phyloP scores from a whole-genome alignment of 2,888 invertebrate species.

The Sclerodermus sp. region DNA sequence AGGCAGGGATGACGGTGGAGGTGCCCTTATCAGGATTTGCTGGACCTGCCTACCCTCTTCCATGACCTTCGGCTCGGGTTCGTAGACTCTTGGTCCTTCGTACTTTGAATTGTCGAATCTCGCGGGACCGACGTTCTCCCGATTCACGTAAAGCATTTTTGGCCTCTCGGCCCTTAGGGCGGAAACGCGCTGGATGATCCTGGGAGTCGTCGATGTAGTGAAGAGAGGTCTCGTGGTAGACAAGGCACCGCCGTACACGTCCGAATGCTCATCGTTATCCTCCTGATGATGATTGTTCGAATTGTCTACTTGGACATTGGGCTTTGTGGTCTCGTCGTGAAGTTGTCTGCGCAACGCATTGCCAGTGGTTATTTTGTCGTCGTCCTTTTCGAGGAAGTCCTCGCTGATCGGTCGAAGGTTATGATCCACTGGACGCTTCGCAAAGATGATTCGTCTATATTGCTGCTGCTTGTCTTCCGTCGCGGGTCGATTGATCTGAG shows the following conservation, averaged over 20 bases:
- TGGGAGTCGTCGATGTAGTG: slow-evolving; percentile 66
- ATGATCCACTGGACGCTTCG: slow-evolving; percentile 48
- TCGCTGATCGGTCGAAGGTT: slow-evolving; percentile 52
- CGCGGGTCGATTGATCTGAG: slow-evolving; percentile 47
- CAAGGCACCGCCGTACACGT: slow-evolving; percentile 69
- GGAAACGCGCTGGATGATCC: slow-evolving; percentile 57
- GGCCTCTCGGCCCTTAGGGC: slow-evolving; percentile 40
- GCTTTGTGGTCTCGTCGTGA: slow-evolving; percentile 60
- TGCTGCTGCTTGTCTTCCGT: slow-evolving; percentile 38
- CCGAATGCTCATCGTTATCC: slow-evolving; percentile 67
- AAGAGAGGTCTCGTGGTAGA: slow-evolving; percentile 70
- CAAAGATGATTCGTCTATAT: slow-evolving; percentile 42
- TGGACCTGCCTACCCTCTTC: slow-evolving; percentile 44
- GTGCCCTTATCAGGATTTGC: slow-evolving; percentile 38
- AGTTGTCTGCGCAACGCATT: slow-evolving; percentile 68
- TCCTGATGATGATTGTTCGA: slow-evolving; percentile 40
- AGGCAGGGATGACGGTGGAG: slow-evolving; percentile 17
- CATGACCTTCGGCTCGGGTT: slow-evolving; percentile 38
- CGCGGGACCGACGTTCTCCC: slow-evolving; percentile 42
- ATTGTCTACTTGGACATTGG: slow-evolving; percentile 60
- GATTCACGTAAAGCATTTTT: slow-evolving; percentile 36
- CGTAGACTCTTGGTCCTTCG: slow-evolving; percentile 37
- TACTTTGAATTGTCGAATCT: slow-evolving; percentile 44
- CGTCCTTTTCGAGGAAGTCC: slow-evolving; percentile 55
- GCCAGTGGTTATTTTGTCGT: slow-evolving; percentile 56